Evolutionary conservation across 2,888 invertebrate genomes (phyloP).

Genomic region (Leptogaster cylindrica): DNA sequence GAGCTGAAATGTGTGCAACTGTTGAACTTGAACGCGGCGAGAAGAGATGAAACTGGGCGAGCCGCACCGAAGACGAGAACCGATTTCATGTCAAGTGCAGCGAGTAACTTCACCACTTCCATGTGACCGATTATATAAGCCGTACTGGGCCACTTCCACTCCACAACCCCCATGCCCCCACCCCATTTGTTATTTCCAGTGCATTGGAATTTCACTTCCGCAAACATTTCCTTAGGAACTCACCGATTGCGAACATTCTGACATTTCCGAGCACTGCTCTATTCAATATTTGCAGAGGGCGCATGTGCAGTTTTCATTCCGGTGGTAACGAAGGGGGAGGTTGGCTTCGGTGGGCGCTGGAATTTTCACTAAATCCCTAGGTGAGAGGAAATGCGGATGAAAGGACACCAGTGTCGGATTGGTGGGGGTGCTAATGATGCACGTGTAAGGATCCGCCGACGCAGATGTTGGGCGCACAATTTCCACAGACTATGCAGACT

Average conservation of each 20-base stretch:
- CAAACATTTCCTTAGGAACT: slow-evolving; percentile 22
- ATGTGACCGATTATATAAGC: slow-evolving; percentile 37
- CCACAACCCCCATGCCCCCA: slow-evolving; percentile 7
- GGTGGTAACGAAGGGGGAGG: not conserved
- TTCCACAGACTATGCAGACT: slow-evolving; percentile 24
- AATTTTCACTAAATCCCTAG: not conserved
- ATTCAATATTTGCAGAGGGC: not conserved
- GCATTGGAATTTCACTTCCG: slow-evolving; percentile 20
- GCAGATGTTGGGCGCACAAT: not conserved
- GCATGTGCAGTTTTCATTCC: not conserved
- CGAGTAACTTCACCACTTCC: slow-evolving; percentile 25
- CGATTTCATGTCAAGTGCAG: slow-evolving; percentile 8
- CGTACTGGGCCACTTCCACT: slow-evolving; percentile 8
- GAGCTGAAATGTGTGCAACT: slow-evolving; percentile 31
- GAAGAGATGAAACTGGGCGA: slow-evolving; percentile 8
- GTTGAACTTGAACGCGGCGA: slow-evolving; percentile 24
- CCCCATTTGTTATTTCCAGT: not conserved
- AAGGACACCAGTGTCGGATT: not conserved
- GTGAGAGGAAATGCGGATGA: slow-evolving; percentile 19
- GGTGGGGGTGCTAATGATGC: not conserved
- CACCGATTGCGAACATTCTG: not conserved
- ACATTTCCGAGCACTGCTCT: not conserved
- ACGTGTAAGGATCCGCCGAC: not conserved
- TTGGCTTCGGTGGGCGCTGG: no score
- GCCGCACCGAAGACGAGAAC: slow-evolving; percentile 20